A percentile compares a stretch with the other conserved stretches of the same genome.
Conservation (phyloP, 2,888 invertebrate genomes). For the Acheta domesticus region DNA sequence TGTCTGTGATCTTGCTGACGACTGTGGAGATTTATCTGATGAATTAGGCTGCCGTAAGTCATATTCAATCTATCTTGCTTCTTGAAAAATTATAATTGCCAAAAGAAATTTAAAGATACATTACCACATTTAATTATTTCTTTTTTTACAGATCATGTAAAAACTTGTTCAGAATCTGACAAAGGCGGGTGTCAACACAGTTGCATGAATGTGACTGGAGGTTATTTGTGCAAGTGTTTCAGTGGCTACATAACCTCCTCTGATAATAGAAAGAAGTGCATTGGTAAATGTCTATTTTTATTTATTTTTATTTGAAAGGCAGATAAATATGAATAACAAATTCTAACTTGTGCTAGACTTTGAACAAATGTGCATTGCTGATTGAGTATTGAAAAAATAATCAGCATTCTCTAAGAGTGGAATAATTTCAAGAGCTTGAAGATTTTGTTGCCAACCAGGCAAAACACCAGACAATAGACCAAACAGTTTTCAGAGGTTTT, state of each 20-base stretch:
- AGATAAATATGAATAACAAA: no score
- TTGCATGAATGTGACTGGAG: conserved; percentile 80
- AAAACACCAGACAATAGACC: no score
- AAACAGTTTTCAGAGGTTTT: no score
- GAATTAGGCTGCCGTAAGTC: conserved; percentile 81
- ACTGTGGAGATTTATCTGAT: conserved; percentile 87
- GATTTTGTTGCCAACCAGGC: no score
- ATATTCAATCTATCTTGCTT: conserved; percentile 20
- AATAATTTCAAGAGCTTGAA: no score
- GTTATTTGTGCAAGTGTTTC: conserved; percentile 88
- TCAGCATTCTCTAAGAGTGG: no score
- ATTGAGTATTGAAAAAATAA: no score
- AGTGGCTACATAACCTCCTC: conserved; percentile 78
- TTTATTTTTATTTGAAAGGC: not conserved
- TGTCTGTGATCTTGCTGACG: conserved; percentile 85
- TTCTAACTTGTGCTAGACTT: no score
- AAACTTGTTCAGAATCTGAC: conserved; percentile 46
- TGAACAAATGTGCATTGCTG: no score
- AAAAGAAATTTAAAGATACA: not conserved
- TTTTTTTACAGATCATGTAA: conserved; percentile 46
- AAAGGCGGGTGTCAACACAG: conserved; percentile 87
- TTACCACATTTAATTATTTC: not conserved
- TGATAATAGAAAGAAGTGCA: conserved; percentile 76
- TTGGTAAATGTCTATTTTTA: conserved; percentile 43
- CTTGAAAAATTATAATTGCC: not conserved